A percentile compares a stretch with the other conserved stretches of the same genome.
Evolutionary conservation across 1,140 invertebrate genomes (phyloP).

Genomic region (Trichoplusia ni): DNA sequence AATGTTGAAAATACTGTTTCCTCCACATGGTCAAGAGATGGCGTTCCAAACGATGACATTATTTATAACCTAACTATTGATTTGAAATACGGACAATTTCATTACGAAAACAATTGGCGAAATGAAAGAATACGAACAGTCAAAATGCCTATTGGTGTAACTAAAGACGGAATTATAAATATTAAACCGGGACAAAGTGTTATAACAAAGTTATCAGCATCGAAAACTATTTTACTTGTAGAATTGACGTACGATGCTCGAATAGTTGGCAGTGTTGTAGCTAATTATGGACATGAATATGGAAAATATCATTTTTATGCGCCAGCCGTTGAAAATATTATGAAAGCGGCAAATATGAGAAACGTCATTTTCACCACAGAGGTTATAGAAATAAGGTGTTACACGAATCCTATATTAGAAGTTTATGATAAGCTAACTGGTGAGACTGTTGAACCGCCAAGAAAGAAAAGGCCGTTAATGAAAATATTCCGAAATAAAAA

Average conservation of each 20-base stretch:
- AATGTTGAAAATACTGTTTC: slow-evolving; percentile 44
- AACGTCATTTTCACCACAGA: slow-evolving; percentile 58
- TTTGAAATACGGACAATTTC: slow-evolving; percentile 35
- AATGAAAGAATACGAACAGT: slow-evolving; percentile 38
- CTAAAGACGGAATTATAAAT: slow-evolving; percentile 40
- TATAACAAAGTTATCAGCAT: slow-evolving; percentile 42
- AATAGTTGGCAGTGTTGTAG: slow-evolving; percentile 50
- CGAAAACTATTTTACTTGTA: slow-evolving; percentile 44
- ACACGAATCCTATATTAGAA: slow-evolving; percentile 49
- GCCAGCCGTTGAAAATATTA: slow-evolving; percentile 53
- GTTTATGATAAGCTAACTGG: slow-evolving; percentile 46
- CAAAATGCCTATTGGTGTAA: slow-evolving; percentile 38
- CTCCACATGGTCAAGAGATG: slow-evolving; percentile 46
- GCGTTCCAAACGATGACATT: slow-evolving; percentile 46
- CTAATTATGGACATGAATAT: slow-evolving; percentile 54
- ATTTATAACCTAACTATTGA: slow-evolving; percentile 42
- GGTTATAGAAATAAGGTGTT: slow-evolving; percentile 52
- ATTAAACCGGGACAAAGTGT: slow-evolving; percentile 42
- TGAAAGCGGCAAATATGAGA: slow-evolving; percentile 51
- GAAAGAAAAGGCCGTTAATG: neutral
- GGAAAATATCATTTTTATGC: slow-evolving; percentile 66
- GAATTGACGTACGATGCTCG: slow-evolving; percentile 48
- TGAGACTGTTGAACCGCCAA: neutral
- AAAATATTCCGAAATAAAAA: slow-evolving; percentile 11
- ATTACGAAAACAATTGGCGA: slow-evolving; percentile 49